Conservation (phyloP, 2,888 invertebrate genomes). For the Pyrochroa serraticornis region DNA sequence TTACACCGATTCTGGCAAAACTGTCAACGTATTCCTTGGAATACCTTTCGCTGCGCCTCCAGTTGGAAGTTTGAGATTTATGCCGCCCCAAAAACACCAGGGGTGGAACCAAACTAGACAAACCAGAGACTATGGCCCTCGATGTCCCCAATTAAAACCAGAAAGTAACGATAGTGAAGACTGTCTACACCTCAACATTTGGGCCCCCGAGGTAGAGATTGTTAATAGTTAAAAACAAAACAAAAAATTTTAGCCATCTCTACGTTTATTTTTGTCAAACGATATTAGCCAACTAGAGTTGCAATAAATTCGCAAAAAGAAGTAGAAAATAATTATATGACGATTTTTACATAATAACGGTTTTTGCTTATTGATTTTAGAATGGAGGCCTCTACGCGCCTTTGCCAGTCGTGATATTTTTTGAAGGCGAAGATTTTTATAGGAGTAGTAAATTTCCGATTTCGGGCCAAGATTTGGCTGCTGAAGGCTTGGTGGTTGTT, state of each 20-base stretch:
- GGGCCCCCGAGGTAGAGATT: slow-evolving; percentile 75
- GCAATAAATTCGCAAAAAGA: too few relatives aligned
- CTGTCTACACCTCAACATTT: slow-evolving; percentile 89
- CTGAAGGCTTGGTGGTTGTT: slow-evolving; percentile 73
- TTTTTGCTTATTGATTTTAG: slow-evolving; percentile 30
- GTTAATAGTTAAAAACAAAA: neutral
- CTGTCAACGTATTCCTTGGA: slow-evolving; percentile 74
- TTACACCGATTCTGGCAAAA: slow-evolving; percentile 66
- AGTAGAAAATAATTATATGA: too few relatives aligned
- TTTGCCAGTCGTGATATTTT: slow-evolving; percentile 72
- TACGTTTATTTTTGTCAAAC: too few relatives aligned
- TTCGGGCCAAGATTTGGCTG: slow-evolving; percentile 75
- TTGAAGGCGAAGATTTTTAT: slow-evolving; percentile 70
- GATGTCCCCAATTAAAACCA: slow-evolving; percentile 67
- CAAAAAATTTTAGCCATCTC: neutral
- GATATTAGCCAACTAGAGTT: too few relatives aligned
- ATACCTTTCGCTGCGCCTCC: slow-evolving; percentile 85
- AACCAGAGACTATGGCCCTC: slow-evolving; percentile 72
- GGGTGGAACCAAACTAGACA: slow-evolving; percentile 75
- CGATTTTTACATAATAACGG: too few relatives aligned
- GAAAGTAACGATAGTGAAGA: slow-evolving; percentile 67
- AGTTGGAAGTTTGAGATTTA: slow-evolving; percentile 74
- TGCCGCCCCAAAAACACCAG: slow-evolving; percentile 71
- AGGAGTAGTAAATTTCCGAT: slow-evolving; percentile 58
- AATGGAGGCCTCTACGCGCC: slow-evolving; percentile 57